Base-by-base conservation (phyloP, 2,797 vertebrate species). In the Megalops cyprinoides region DNA sequence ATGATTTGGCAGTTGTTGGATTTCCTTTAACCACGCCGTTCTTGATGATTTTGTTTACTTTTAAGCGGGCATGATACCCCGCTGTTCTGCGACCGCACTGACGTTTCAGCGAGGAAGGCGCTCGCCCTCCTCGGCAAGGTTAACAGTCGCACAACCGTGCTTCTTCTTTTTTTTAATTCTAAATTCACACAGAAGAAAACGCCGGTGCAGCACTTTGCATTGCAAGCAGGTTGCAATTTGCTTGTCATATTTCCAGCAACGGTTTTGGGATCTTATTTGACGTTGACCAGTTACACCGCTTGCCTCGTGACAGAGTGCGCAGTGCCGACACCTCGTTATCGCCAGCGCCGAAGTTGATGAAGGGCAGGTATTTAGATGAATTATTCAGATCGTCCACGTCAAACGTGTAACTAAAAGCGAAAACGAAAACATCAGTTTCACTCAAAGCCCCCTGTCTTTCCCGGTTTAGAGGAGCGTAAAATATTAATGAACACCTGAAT, bases 21-120 rank as follows among this genome's bases (percentile, higher is more conserved):
- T 51, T 28, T 42, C 44, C 73, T 28, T 20, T 39, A 51, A 79
- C 46, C 28, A 18, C 62, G 25, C 49, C 46, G n/a, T 79, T 56
- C 9, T 60, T 39, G 31, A 42, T 49, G 20, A 74, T 51, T 67
- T 28, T 82, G 76, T 51, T 62, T 75, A 58, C 79, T 80, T 39
- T 74, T 25, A 80, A 74, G 28, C 48, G 69, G 12, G 44, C 37
- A 69, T 20, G n/a, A 39, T 44, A 44, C 51, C 51, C 51, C 18
- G 37, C 37, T 42, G 0, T 4, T 69, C 15, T 62, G 58, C 28
- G 28, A 25, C 14, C 28, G 31, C 31, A 65, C 62, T 65, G 28
- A 28, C 34, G 31, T 20, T 18, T 5, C 62, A 65, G 31, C 34
- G 14, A 15, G 2, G 62, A 65, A 37, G 31, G 14, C 20, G 10